A percentile compares a stretch with the other conserved stretches of the same genome.
These are phyloP conservation scores for Pachycephala philippinensis DNA, from an alignment of 2,113 vertebrate genomes.

Conservation along the genomic window DNA sequence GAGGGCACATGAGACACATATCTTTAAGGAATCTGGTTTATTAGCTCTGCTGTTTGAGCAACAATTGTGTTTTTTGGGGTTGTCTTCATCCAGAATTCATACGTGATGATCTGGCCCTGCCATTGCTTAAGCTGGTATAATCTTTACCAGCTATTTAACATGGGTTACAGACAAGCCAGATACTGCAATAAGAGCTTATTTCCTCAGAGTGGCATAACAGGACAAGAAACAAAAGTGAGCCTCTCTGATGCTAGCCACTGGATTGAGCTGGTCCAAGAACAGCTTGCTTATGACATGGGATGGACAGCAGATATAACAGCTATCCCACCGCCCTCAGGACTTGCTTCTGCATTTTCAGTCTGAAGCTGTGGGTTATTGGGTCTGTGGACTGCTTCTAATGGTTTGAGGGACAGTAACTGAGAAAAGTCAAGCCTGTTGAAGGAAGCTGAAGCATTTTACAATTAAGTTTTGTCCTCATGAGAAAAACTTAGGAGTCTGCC, in stretches of 20 bases:
- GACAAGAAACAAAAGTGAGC: not conserved
- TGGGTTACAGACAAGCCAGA: not conserved
- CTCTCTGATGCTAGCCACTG: not conserved
- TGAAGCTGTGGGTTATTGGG: not conserved
- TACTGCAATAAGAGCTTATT: not conserved
- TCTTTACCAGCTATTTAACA: not conserved
- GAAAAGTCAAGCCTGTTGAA: not conserved
- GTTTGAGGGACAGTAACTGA: not conserved
- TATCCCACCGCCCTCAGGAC: not conserved
- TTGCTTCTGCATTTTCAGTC: not conserved
- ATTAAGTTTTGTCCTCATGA: not conserved
- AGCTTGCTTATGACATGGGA: not conserved
- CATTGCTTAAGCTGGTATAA: not conserved
- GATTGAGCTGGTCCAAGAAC: not conserved
- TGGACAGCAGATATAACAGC: fast-evolving
- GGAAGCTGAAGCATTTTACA: not conserved
- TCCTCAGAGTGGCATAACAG: constrained; percentile 15
- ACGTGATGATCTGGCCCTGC: fast-evolving
- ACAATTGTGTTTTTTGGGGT: fast-evolving
- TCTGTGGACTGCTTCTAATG: not conserved
- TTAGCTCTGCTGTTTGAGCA: not conserved
- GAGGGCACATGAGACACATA: not conserved
- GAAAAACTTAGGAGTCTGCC: not conserved
- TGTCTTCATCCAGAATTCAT: not conserved
- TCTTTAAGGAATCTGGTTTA: not conserved